Evolutionary conservation across 2,113 vertebrate species (phyloP).

Genomic region (Crypturellus undulatus): DNA sequence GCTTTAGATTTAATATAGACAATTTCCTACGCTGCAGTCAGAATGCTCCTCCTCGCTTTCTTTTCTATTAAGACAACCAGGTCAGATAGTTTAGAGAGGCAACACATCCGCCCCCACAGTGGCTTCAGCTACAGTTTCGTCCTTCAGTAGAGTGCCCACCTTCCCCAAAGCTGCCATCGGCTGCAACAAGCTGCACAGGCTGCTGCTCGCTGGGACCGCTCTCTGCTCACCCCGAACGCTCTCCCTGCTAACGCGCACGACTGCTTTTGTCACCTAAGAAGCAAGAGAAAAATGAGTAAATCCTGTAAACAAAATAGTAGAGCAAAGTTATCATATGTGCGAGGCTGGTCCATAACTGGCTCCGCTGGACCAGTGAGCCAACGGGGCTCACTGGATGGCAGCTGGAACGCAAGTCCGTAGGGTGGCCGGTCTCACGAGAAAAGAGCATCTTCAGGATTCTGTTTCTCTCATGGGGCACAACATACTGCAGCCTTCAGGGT

Average conservation of each 20-base stretch:
- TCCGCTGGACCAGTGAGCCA: background rate
- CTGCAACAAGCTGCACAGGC: background rate
- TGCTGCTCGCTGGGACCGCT: background rate
- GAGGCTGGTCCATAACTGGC: rapidly evolving
- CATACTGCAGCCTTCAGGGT: background rate
- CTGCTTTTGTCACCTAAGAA: background rate
- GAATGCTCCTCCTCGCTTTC: constrained; percentile 50
- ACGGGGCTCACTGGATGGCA: background rate
- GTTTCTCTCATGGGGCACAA: background rate
- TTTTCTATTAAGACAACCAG: background rate
- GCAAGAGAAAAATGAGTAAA: background rate
- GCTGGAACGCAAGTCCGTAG: rapidly evolving
- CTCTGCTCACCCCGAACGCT: background rate
- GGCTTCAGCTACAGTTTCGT: background rate
- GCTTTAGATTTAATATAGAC: constrained; percentile 60
- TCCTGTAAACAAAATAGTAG: background rate
- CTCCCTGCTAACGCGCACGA: background rate
- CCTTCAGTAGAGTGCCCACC: background rate
- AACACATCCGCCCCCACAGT: background rate
- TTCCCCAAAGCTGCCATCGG: background rate
- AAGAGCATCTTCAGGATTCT: background rate
- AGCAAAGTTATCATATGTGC: rapidly evolving
- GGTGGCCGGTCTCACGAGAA: rapidly evolving
- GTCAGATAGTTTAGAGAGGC: background rate
- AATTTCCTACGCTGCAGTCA: constrained; percentile 55